phyloP scores from a whole-genome alignment of 2,113 vertebrate species.

The Penelope pileata region DNA sequence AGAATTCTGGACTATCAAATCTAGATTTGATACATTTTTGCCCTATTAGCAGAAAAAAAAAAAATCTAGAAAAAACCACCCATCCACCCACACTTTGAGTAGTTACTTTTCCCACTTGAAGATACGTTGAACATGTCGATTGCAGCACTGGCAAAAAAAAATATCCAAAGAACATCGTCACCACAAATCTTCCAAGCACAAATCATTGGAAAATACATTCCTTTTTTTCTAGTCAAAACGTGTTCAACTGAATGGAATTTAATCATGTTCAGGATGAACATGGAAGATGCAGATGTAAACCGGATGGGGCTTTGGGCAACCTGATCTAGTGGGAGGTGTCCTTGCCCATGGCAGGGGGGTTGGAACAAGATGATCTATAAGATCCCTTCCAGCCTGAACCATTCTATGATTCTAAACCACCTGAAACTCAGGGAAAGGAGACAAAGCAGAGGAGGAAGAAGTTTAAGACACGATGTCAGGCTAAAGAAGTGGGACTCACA shows the following conservation, averaged over 20 bases:
- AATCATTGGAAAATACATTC: neutral
- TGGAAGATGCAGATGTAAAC: neutral
- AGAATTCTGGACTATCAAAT: neutral
- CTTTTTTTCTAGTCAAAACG: too few relatives aligned
- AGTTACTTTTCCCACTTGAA: neutral
- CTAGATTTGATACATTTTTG: neutral
- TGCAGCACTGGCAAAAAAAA: neutral
- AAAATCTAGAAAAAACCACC: neutral
- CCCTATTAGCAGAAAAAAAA: neutral
- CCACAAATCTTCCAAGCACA: neutral
- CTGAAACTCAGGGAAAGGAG: neutral
- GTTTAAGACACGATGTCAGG: neutral
- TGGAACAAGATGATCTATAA: too few relatives aligned
- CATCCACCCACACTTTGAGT: neutral
- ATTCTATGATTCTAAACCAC: too few relatives aligned
- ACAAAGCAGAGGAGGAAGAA: neutral
- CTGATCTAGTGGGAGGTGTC: too few relatives aligned
- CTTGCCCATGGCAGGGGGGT: too few relatives aligned
- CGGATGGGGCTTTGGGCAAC: too few relatives aligned
- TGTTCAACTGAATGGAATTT: too few relatives aligned
- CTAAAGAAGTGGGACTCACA: neutral
- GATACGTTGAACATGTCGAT: neutral
- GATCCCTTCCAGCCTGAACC: too few relatives aligned
- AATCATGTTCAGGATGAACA: neutral
- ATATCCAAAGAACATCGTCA: neutral